phyloP scores from a whole-genome alignment of 2,888 invertebrate genomes.

The Lasioglossum oenotherae region DNA sequence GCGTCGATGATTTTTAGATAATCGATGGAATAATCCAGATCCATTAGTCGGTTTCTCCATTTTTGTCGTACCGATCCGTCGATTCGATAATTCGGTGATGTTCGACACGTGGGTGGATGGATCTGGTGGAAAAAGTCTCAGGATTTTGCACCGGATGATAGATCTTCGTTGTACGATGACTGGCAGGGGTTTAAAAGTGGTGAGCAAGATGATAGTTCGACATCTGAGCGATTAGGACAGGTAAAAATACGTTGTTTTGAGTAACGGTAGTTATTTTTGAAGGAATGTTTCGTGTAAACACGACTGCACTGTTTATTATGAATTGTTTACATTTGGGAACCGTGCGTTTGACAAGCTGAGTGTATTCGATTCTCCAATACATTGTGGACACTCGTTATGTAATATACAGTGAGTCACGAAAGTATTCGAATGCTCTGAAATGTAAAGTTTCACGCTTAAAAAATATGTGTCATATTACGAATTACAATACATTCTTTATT shows the following conservation, averaged over 20 bases:
- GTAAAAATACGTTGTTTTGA: background rate
- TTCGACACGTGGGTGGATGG: background rate
- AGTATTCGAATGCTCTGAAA: no score
- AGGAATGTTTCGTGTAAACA: background rate
- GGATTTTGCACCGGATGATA: background rate
- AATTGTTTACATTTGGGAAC: background rate
- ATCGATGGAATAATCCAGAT: background rate
- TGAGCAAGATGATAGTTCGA: background rate
- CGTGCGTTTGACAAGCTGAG: background rate
- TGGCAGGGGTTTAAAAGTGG: background rate
- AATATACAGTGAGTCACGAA: no score
- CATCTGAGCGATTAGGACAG: background rate
- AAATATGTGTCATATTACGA: no score
- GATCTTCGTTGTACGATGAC: background rate
- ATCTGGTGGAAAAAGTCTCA: background rate
- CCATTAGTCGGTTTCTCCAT: background rate
- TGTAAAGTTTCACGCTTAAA: no score
- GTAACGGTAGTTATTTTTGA: background rate
- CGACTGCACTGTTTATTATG: background rate
- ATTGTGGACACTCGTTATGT: background rate
- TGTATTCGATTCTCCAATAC: background rate
- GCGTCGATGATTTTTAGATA: background rate
- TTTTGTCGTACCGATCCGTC: background rate
- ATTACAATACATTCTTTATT: no score
- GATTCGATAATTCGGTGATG: background rate